Evolutionary conservation across 1,140 invertebrate genomes (phyloP).

Genomic region (Drosophila malerkotliana): DNA sequence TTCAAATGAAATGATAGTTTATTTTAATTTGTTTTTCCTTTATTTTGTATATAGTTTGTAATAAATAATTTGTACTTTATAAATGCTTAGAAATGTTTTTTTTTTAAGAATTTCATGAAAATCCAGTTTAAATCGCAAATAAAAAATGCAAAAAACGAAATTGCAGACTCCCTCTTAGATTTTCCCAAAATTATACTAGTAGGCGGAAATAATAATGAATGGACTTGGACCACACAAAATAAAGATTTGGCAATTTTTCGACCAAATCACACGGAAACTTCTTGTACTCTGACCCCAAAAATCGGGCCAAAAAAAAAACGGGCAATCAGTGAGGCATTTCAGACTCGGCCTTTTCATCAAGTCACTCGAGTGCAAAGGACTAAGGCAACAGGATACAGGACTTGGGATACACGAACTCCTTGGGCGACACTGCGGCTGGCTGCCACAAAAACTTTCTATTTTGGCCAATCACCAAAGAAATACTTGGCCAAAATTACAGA

Average conservation of each 20-base stretch:
- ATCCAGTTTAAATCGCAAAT: too few species aligned
- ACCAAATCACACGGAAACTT: conserved; percentile 79
- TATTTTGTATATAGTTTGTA: too few species aligned
- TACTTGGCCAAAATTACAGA: conserved; percentile 35
- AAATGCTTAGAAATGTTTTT: too few species aligned
- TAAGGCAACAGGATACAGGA: neutral
- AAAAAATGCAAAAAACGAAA: conserved; percentile 46
- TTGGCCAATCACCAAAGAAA: conserved; percentile 64
- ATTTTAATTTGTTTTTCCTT: conserved; percentile 18
- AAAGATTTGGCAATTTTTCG: conserved; percentile 68
- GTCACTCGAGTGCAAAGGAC: conserved; percentile 36
- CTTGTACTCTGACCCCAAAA: conserved; percentile 27
- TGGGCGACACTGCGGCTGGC: conserved; percentile 59
- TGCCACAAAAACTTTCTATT: conserved; percentile 51
- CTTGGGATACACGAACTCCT: conserved; percentile 29
- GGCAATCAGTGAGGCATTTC: conserved; percentile 71
- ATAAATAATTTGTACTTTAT: too few species aligned
- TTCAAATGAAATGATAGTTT: too few species aligned
- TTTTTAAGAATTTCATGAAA: too few species aligned
- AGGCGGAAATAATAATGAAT: conserved; percentile 50
- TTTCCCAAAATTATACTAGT: neutral
- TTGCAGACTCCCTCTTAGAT: neutral
- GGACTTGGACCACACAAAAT: conserved; percentile 29
- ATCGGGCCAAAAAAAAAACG: neutral
- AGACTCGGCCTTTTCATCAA: conserved; percentile 76